Evolutionary conservation across 2,888 invertebrate species (phyloP).

Genomic region (Oscheius sp.): DNA sequence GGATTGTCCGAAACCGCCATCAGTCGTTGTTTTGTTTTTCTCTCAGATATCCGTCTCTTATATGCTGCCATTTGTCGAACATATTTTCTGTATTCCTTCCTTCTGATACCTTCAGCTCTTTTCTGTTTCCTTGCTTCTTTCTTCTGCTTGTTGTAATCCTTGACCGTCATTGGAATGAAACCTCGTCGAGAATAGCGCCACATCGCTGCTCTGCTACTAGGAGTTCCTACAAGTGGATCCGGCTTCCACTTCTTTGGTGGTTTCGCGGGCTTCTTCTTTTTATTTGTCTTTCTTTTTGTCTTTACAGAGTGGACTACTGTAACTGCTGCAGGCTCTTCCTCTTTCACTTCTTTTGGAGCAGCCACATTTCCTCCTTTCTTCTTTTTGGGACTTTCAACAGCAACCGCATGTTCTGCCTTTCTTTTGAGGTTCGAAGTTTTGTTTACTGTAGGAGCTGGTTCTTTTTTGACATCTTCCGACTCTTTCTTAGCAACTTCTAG

Average conservation of each 20-base stretch:
- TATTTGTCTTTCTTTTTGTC: not conserved
- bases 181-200: too few relatives aligned
- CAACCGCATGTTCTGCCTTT: not conserved
- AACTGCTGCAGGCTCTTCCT: too few relatives aligned
- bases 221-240: too few relatives aligned
- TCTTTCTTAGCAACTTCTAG: not conserved
- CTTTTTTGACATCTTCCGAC: not conserved
- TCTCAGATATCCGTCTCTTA: not conserved
- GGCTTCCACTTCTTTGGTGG: not conserved
- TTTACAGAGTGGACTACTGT: not conserved
- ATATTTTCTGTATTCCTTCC: not conserved
- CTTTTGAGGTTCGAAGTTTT: not conserved
- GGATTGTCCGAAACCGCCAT: too few relatives aligned
- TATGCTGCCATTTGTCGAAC: not conserved
- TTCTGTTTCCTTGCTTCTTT: not conserved
- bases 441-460: not conserved
- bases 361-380: not conserved
- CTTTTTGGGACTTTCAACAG: not conserved
- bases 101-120: not conserved
- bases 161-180: too few relatives aligned
- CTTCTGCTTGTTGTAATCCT: not conserved
- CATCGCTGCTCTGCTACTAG: not conserved
- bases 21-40: not conserved
- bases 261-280: not conserved
- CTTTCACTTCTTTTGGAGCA: too few relatives aligned